A percentile compares a stretch with the other conserved stretches of the same genome.
These are phyloP conservation scores for Liasis olivaceus DNA, from an alignment of 2,797 vertebrate genomes.

Conservation along the genomic window DNA sequence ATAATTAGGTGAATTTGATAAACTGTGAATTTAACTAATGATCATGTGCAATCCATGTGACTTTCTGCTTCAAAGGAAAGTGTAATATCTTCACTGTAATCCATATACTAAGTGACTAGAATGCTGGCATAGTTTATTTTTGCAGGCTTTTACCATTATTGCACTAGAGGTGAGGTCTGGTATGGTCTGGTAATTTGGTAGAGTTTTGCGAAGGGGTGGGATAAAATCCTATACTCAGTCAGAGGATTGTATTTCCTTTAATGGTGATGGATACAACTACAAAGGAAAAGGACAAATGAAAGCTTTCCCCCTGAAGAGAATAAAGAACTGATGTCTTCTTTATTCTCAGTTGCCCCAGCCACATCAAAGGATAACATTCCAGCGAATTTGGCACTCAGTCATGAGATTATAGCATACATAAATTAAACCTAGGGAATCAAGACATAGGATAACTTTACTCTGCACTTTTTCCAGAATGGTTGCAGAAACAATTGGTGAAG, in stretches of 20 bases:
- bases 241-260: neutral
- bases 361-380: neutral
- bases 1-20: conserved; percentile 68
- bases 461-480: neutral
- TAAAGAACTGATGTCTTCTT: neutral
- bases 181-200: neutral
- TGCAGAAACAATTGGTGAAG: neutral
- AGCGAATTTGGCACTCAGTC: neutral
- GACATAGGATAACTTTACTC: neutral
- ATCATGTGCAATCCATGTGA: conserved; percentile 56
- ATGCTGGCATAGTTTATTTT: neutral
- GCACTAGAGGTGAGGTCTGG: too few relatives aligned
- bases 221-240: neutral
- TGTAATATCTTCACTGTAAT: conserved; percentile 53
- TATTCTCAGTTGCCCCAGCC: neutral
- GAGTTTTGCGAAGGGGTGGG: neutral
- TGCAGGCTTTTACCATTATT: neutral
- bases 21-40: conserved; percentile 61
- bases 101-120: neutral
- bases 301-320: neutral
- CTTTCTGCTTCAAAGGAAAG: conserved; percentile 63
- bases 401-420: neutral
- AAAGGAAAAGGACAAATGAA: neutral
- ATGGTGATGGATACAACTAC: neutral
- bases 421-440: neutral